Evolutionary conservation across 2,888 invertebrate species (phyloP).

Genomic region (Callimorpha dominula): DNA sequence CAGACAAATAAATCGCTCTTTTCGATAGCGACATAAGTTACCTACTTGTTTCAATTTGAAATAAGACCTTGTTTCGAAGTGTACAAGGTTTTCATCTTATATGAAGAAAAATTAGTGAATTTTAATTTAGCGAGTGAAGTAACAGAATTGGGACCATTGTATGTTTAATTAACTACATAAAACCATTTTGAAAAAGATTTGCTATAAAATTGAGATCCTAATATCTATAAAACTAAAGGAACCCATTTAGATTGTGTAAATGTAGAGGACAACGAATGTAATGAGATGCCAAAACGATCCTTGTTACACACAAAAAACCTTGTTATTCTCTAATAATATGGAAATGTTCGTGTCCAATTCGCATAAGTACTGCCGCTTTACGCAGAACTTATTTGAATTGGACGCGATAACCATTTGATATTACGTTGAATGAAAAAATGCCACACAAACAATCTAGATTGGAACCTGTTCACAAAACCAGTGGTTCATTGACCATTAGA

Average conservation of each 20-base stretch:
- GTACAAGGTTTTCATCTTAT: too few relatives aligned
- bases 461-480: background rate
- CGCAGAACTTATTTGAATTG: slow-evolving; percentile 1
- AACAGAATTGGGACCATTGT: too few relatives aligned
- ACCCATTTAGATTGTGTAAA: background rate
- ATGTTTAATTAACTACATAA: background rate
- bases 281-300: slow-evolving; percentile 7
- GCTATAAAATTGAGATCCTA: background rate
- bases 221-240: background rate
- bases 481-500: background rate
- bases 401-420: background rate
- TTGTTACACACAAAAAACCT: slow-evolving; percentile 1
- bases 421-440: background rate
- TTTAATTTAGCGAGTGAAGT: too few relatives aligned
- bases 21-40: too few relatives aligned
- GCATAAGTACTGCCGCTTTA: slow-evolving; percentile 5
- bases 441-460: background rate
- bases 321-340: slow-evolving; percentile 11
- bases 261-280: background rate
- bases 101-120: too few relatives aligned
- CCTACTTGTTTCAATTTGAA: too few relatives aligned
- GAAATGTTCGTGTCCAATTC: slow-evolving; percentile 2
- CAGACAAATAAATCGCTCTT: too few relatives aligned
- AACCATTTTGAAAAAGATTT: background rate
- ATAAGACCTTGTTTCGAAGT: too few relatives aligned